Base-by-base conservation (phyloP, 2,888 invertebrate genomes). In the Idaea biselata region DNA sequence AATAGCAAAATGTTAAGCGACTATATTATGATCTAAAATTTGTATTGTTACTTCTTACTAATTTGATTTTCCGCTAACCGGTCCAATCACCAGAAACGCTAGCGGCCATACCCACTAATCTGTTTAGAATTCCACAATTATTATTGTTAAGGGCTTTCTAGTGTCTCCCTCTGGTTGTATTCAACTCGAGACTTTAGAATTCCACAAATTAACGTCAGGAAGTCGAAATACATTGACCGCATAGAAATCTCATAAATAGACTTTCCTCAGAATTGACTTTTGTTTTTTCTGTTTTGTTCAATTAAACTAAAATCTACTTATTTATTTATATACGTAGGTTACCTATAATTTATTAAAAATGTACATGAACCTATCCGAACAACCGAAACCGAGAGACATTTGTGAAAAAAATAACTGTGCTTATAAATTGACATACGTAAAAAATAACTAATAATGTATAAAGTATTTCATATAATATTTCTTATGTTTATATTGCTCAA, bases 161-260 rank as follows among this genome's bases (percentile, higher is more conserved):
- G 25, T 5, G 25, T 25, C 25, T 33, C 6, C 44, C 11, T 11
- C 44, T 44, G n/a, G 2, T 8, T 7, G 33, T 33, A 33, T 11
- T 11, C 7, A 6, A 11, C 33, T 33, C 6, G 33, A 11, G 14
- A 6, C 7, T 33, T 11, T 44, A 44, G 44, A 14, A 44, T 84
- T 88, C 87, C 87, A 84, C 87, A 87, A 88, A 87, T 89, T 86
- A 87, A 86, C 86, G 82, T 84, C 82, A 82, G 44, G 44, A 44
- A 44, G 44, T 44, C 44, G 8, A 8, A 44, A 11, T 11, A 44
- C 8, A 44, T 44, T 44, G 14, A 11, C 44, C 44, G 3, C 3
- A 8, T 44, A 44, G 44, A 44, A 44, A 44, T 44, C 44, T 8
- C 3, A 44, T 0, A 44, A 14, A 5, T 14, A 8, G 44, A 14